Evolutionary conservation across 1,140 invertebrate species (phyloP).

Genomic region (Arctopsyche grandis): DNA sequence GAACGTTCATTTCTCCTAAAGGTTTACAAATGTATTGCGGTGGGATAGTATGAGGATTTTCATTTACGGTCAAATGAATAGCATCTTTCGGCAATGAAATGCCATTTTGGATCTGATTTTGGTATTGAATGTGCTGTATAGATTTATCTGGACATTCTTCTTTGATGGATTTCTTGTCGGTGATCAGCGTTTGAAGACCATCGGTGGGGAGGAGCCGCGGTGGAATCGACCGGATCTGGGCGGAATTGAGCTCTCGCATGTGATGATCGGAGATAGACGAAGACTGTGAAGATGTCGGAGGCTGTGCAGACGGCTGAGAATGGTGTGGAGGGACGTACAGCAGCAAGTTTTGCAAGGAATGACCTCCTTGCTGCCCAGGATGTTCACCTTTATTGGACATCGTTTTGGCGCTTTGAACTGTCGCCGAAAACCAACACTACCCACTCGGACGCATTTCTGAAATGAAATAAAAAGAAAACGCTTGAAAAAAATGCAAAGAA

Average conservation of each 20-base stretch:
- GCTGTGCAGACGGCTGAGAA: not conserved
- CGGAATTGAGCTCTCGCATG: not conserved
- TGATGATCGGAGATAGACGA: not conserved
- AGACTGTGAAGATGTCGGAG: not conserved
- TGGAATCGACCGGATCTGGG: constrained; percentile 4
- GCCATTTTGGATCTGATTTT: constrained; percentile 43
- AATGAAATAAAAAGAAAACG: not conserved
- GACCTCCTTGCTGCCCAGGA: constrained; percentile 40
- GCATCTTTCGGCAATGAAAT: constrained; percentile 45
- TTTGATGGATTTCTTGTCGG: constrained; percentile 28
- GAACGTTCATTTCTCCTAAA: constrained; percentile 13
- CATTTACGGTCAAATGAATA: constrained; percentile 25
- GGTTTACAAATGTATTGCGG: constrained; percentile 47
- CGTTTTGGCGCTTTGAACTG: constrained; percentile 24
- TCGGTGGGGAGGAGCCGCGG: not conserved
- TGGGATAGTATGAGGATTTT: constrained; percentile 25
- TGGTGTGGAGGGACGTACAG: constrained; percentile 45
- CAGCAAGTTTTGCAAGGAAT: constrained; percentile 46
- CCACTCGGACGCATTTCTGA: constrained; percentile 16
- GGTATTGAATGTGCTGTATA: constrained; percentile 45
- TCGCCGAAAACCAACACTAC: not conserved
- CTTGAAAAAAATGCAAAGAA: not conserved
- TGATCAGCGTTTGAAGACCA: not conserved
- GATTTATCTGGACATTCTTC: constrained; percentile 34
- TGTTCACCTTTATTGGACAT: constrained; percentile 50